These are phyloP conservation scores for Trichosurus vulpecula DNA, from an alignment of 2,797 vertebrate species.

Conservation along the genomic window DNA sequence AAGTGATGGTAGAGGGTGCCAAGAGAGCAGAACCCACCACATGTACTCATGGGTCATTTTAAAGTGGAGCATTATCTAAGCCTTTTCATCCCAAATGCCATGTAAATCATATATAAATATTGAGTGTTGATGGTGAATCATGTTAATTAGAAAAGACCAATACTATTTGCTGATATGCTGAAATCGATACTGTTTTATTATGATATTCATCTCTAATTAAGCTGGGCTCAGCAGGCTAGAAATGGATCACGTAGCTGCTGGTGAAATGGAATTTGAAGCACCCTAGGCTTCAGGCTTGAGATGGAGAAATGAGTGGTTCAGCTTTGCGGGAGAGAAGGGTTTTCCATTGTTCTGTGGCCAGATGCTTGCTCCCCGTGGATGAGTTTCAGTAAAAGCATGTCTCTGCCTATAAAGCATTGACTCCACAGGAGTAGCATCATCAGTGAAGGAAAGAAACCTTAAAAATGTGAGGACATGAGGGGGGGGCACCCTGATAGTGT, in stretches of 20 bases:
- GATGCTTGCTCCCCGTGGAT: slow-evolving; percentile 8
- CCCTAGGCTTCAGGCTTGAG: slow-evolving; percentile 36
- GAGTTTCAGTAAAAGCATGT: slow-evolving; percentile 48
- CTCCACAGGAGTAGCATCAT: not conserved
- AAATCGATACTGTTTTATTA: slow-evolving; percentile 53
- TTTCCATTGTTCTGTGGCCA: slow-evolving; percentile 33
- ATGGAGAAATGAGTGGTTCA: slow-evolving; percentile 13
- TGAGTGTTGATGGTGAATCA: not conserved
- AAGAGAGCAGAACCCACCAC: not conserved
- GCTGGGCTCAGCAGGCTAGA: slow-evolving; percentile 43
- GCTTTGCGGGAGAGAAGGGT: slow-evolving; percentile 3
- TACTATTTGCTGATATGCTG: slow-evolving; percentile 43
- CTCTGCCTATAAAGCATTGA: slow-evolving; percentile 8
- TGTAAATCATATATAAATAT: slow-evolving; percentile 11
- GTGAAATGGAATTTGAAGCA: slow-evolving; percentile 53
- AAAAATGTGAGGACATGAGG: slow-evolving; percentile 9
- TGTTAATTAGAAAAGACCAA: slow-evolving; percentile 55
- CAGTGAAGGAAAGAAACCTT: slow-evolving; percentile 13
- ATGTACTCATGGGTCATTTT: slow-evolving; percentile 1
- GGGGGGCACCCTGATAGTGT: not conserved
- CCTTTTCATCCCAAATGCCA: not conserved
- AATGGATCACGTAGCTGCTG: slow-evolving; percentile 12
- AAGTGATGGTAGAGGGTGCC: not conserved
- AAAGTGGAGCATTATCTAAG: not conserved
- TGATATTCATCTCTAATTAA: slow-evolving; percentile 62